Percentiles rank a stretch among this genome's conserved stretches.
Conservation (phyloP, 2,797 vertebrate genomes). For the Neosilurus hyrtlii region DNA sequence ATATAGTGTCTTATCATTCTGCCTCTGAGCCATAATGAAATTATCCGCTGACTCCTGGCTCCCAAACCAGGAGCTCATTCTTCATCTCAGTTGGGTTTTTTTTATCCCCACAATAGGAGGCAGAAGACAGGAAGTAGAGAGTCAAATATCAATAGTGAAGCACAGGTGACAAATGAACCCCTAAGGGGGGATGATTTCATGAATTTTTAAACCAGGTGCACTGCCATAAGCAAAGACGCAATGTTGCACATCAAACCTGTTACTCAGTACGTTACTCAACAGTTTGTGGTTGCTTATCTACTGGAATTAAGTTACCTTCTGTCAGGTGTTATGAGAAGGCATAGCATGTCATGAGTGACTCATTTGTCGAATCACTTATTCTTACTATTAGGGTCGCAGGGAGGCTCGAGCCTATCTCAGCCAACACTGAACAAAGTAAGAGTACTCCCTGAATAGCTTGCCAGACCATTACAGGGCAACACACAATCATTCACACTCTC, state of each 20-base stretch:
- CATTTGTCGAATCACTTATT: too few relatives aligned
- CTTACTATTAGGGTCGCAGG: too few relatives aligned
- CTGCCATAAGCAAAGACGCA: conserved; percentile 36
- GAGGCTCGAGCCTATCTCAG: too few relatives aligned
- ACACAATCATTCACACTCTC: too few relatives aligned
- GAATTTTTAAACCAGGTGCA: conserved; percentile 56
- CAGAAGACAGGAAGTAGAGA: conserved; percentile 35
- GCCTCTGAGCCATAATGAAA: conserved; percentile 32
- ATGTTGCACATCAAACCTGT: conserved; percentile 47
- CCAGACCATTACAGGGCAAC: too few relatives aligned
- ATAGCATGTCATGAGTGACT: neutral
- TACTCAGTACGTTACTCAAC: conserved; percentile 14
- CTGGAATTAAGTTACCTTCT: conserved; percentile 28
- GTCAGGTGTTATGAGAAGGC: conserved; percentile 10
- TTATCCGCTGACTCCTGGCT: conserved; percentile 2
- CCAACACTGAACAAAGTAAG: too few relatives aligned
- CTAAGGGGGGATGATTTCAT: conserved; percentile 52
- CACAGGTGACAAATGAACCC: conserved; percentile 50
- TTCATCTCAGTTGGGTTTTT: conserved; percentile 14
- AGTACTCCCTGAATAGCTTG: too few relatives aligned
- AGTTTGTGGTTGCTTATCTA: conserved; percentile 38
- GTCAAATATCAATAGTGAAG: conserved; percentile 38
- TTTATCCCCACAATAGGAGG: conserved; percentile 29
- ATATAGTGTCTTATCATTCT: conserved; percentile 6
- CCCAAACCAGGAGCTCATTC: conserved; percentile 26